These are phyloP conservation scores for Liodrosophila aerea DNA, from an alignment of 2,888 invertebrate genomes.

Conservation along the genomic window DNA sequence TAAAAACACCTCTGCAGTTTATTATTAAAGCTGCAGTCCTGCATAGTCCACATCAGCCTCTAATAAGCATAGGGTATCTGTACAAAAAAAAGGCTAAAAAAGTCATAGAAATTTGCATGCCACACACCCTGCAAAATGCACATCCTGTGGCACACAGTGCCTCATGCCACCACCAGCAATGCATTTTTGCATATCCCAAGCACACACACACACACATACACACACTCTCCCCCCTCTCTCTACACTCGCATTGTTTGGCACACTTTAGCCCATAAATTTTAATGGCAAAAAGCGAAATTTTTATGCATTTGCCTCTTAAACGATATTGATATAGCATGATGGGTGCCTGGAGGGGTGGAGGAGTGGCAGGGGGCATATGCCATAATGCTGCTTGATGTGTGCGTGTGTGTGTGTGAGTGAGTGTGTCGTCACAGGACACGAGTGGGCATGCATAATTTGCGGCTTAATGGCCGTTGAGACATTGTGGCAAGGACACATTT, in stretches of 20 bases:
- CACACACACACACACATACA: constrained; percentile 21
- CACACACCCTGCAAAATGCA: constrained; percentile 32
- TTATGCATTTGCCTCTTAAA: constrained; percentile 53
- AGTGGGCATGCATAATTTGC: constrained; percentile 76
- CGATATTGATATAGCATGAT: constrained; percentile 32
- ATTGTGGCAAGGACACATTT: constrained; percentile 57
- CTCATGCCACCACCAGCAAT: constrained; percentile 16
- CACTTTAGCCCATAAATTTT: constrained; percentile 67
- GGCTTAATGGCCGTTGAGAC: constrained; percentile 51
- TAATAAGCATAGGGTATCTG: constrained; percentile 14
- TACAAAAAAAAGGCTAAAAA: constrained; percentile 18
- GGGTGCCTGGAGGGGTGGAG: not conserved
- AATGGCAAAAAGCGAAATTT: constrained; percentile 69
- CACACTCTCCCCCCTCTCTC: constrained; percentile 1
- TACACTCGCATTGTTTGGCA: constrained; percentile 28
- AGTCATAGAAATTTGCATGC: constrained; percentile 42
- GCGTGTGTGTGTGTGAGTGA: constrained; percentile 45
- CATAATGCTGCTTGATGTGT: constrained; percentile 25
- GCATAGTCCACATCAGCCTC: too few relatives aligned
- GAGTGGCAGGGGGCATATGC: not conserved
- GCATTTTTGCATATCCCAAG: constrained; percentile 33
- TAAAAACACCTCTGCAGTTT: too few relatives aligned
- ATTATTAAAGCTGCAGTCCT: too few relatives aligned
- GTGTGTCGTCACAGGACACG: constrained; percentile 32
- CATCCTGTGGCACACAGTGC: constrained; percentile 20